A percentile compares a stretch with the other conserved stretches of the same genome.
Conservation (phyloP, 2,888 invertebrate species). For the Hyposoter dolosus region DNA sequence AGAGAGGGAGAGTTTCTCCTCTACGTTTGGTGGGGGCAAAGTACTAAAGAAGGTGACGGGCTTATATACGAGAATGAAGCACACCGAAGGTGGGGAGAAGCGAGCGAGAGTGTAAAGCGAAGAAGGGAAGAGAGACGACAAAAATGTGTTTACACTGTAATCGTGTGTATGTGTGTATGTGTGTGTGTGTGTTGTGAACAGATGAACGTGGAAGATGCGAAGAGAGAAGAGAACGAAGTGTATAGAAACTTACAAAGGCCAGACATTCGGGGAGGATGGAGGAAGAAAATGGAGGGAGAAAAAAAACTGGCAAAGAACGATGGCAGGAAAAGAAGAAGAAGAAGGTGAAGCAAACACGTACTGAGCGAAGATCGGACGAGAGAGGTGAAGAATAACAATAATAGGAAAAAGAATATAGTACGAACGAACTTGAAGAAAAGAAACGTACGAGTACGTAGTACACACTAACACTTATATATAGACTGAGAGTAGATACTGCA, state of each 20-base stretch:
- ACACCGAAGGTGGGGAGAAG: slow-evolving; percentile 56
- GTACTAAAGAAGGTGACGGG: slow-evolving; percentile 64
- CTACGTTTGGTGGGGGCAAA: slow-evolving; percentile 54
- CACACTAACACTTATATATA: neutral
- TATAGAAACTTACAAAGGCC: slow-evolving; percentile 63
- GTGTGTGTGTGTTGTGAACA: slow-evolving; percentile 43
- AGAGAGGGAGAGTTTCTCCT: slow-evolving; percentile 42
- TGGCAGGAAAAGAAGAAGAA: slow-evolving; percentile 13
- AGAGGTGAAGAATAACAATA: slow-evolving; percentile 44
- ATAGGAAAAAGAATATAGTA: slow-evolving; percentile 41
- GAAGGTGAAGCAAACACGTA: slow-evolving; percentile 28
- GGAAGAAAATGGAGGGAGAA: slow-evolving; percentile 17
- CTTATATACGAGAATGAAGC: slow-evolving; percentile 65
- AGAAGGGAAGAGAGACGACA: slow-evolving; percentile 60
- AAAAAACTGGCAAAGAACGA: slow-evolving; percentile 15
- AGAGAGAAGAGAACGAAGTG: slow-evolving; percentile 62
- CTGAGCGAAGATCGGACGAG: slow-evolving; percentile 41
- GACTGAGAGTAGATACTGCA: slow-evolving; percentile 11
- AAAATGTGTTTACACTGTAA: neutral
- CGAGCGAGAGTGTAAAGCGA: slow-evolving; percentile 61
- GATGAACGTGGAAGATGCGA: slow-evolving; percentile 66
- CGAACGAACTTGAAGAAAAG: slow-evolving; percentile 50
- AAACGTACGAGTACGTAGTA: slow-evolving; percentile 28
- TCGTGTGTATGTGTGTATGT: neutral
- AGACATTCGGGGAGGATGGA: slow-evolving; percentile 23